Evolutionary conservation across 2,888 invertebrate genomes (phyloP), one percentile per base, ranked within the genome.

Genomic region (Microchrysa polita): DNA sequence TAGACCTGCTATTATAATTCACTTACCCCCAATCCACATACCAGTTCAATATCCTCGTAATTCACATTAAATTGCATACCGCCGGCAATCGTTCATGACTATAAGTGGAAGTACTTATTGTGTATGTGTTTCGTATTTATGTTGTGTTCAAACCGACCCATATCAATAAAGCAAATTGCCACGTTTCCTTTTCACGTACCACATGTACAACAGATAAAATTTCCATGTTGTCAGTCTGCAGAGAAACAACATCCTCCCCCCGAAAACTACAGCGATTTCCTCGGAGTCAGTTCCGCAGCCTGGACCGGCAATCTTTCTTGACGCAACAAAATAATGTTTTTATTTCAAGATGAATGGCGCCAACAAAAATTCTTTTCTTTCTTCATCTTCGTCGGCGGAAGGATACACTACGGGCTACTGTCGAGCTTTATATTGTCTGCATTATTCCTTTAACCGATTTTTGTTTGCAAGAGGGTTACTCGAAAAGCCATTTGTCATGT

Each of bases 401-500:
- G 27, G 27, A 34, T 34, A 34, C 40, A 5, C 14, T n/a, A n/a
- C n/a, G n/a, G n/a, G n/a, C n/a, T n/a, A n/a, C n/a, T n/a, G n/a
- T n/a, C n/a, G n/a, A n/a, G n/a, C n/a, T 20, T 44, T 61, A 16
- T 12, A 61, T 61, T 61, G 65, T 65, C 65, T 22, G 48, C 7
- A 22, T 61, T 61, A 40, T 61, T 59, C 59, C 14, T 34, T 34
- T 34, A 34, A 34, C 27, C 27, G 27, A 34, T 34, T 34, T 34
- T 34, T 42, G 61, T 20, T 42, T 27, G 22, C 57, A 42, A 16
- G 14, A 34, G 69, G 34, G 69, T 69, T 69, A 69, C 42, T 69
- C 16, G 42, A 18, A 57, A 69, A 69, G 57, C 69, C 57, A 57
- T 69, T 69, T 69, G 20, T 69, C 42, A 69, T 40, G 69, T 69